Evolutionary conservation across 2,888 invertebrate species (phyloP).

Genomic region (Rhagonycha lutea): DNA sequence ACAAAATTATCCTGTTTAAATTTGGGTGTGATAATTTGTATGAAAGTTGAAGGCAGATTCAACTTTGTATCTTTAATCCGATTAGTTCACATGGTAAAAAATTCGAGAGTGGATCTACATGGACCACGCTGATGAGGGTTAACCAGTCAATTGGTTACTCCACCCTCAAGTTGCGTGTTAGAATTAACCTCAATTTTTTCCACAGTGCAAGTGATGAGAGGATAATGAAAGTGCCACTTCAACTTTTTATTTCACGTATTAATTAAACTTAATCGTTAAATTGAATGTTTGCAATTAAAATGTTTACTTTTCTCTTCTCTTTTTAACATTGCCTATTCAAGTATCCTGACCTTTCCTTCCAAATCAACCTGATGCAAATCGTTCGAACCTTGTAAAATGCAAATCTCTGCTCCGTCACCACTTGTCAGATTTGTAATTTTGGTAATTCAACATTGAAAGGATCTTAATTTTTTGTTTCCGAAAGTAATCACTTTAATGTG

Average conservation of each 20-base stretch:
- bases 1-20: neutral
- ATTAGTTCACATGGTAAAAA: neutral
- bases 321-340: neutral
- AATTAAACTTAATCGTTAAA: neutral
- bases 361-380: neutral
- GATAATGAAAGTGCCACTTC: neutral
- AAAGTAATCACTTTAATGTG: neutral
- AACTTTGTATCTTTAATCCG: neutral
- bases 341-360: neutral
- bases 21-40: neutral
- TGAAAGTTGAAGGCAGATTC: neutral
- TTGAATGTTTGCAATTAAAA: neutral
- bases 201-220: neutral
- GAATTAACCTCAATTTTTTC: neutral
- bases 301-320: neutral
- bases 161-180: neutral
- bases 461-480: neutral
- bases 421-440: neutral
- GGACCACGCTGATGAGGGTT: neutral
- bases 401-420: neutral
- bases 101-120: neutral
- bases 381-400: neutral
- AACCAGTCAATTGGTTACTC: neutral
- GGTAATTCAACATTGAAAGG: neutral
- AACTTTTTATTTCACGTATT: neutral